Evolutionary conservation across 2,113 vertebrate genomes (phyloP), one percentile per base, ranked within the genome.

Genomic region (Chlorodrepanis virens): DNA sequence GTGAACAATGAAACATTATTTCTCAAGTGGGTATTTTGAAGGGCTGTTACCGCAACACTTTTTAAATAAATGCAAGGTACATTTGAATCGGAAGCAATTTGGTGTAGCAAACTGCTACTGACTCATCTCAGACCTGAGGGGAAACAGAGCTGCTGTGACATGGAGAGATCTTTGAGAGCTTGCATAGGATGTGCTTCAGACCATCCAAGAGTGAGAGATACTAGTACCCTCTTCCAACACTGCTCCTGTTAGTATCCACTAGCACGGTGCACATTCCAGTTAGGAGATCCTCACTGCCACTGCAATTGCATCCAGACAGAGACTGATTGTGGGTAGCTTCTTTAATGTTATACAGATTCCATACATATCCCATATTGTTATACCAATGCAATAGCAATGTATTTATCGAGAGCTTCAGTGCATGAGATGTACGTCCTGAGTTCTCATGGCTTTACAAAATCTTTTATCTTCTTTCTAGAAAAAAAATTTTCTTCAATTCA

Each of bases 41-140:
- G 84, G 70, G 84, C 86, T 94, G 35, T 89, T 96, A 85, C 78
- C 0, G 1, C 65, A 81, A 52, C 52, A 3, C 35, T 80, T 87
- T 83, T 71, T 25, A 23, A 81, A 71, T 84, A 87, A 89, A 92
- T 87, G 83, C 82, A 94, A 82, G 61, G 77, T 84, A 60, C 84
- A 57, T 94, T 94, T 64, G 68, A 89, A 84, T 94, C 9, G 52
- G 93, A 94, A 92, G 91, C 93, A 82, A 31, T 92, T 89, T 94
- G 83, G 53, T 92, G 74, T 91, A 95, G 74, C 63, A 94, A 80
- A 52, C 67, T 85, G 67, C 67, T 39, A n/a, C 78, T 91, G 94
- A 97, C 79, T 97, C 94, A 96, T 89, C 77, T 61, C 78, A 72
- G 37, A 91, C 45, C 74, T 25, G 45, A 60, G 57, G 40, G 67